These are phyloP conservation scores for Gymnothorax javanicus DNA, from an alignment of 2,797 vertebrate species.

Conservation along the genomic window DNA sequence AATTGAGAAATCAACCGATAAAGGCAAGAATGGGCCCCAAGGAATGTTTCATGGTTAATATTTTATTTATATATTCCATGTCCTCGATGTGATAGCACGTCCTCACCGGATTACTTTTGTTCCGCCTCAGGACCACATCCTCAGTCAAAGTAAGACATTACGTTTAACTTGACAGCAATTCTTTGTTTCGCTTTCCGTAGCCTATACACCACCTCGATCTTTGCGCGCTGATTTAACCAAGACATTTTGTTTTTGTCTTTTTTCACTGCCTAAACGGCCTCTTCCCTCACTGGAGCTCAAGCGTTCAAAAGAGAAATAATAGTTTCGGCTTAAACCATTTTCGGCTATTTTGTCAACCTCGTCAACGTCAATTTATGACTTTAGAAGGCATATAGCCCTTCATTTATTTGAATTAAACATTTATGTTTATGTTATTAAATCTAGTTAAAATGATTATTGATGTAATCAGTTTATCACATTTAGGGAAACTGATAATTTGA, in stretches of 20 bases:
- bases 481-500: too few relatives aligned
- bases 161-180: conserved; percentile 75
- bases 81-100: conserved; percentile 42
- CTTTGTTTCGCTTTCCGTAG: conserved; percentile 55
- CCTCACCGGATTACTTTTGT: conserved; percentile 60
- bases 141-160: conserved; percentile 70
- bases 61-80: conserved; percentile 45
- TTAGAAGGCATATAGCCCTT: conserved; percentile 57
- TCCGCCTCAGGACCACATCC: conserved; percentile 72
- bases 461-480: background rate
- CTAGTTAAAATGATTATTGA: background rate
- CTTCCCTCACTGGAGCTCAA: conserved; percentile 73
- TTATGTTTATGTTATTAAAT: conserved; percentile 22
- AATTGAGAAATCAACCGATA: conserved; percentile 39
- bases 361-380: conserved; percentile 59
- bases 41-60: conserved; percentile 56
- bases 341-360: conserved; percentile 63
- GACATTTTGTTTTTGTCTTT: conserved; percentile 84
- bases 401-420: conserved; percentile 76
- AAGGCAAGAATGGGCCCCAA: conserved; percentile 41
- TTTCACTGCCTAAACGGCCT: conserved; percentile 86
- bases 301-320: conserved; percentile 76
- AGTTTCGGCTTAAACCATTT: conserved; percentile 54
- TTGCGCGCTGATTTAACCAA: conserved; percentile 83
- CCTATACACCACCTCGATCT: background rate